Conservation (phyloP, 92 coral and sea anemone genomes). For the Parazoanthus swiftii region DNA sequence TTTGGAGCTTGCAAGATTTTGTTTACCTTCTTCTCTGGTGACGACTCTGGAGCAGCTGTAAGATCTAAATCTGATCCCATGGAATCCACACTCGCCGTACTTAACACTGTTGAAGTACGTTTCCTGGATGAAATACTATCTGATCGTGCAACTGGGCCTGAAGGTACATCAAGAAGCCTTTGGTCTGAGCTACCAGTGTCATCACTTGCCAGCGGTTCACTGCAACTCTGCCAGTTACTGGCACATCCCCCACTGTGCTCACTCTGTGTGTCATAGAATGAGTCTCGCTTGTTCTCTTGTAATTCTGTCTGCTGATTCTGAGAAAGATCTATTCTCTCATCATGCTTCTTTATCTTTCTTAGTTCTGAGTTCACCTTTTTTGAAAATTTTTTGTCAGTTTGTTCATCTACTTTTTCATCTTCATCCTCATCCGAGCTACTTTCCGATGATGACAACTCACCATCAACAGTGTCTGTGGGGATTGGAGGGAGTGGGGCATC, state of each 20-base stretch:
- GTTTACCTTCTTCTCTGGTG: slow-evolving; percentile 17
- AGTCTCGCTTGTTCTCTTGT: slow-evolving; percentile 55
- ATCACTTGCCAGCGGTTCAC: slow-evolving; percentile 67
- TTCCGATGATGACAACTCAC: slow-evolving; percentile 70
- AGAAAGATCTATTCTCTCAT: slow-evolving; percentile 4
- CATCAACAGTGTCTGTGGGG: slow-evolving; percentile 62
- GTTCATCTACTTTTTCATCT: slow-evolving; percentile 44
- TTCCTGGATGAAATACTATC: slow-evolving; percentile 59
- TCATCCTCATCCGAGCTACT: slow-evolving; percentile 86
- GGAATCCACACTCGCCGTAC: slow-evolving; percentile 69
- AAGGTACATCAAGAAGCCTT: slow-evolving; percentile 15
- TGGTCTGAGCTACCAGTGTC: slow-evolving; percentile 55
- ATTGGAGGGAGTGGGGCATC: slow-evolving; percentile 93
- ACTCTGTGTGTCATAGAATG: slow-evolving; percentile 70
- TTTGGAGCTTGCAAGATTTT: slow-evolving; percentile 55
- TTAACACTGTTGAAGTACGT: slow-evolving; percentile 74
- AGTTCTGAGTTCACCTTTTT: not conserved
- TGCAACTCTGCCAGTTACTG: slow-evolving; percentile 64
- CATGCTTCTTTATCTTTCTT: not conserved
- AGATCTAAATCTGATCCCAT: slow-evolving; percentile 64
- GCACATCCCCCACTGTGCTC: slow-evolving; percentile 68
- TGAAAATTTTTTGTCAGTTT: slow-evolving; percentile 14
- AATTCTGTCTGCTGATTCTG: slow-evolving; percentile 20
- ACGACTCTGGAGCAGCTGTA: slow-evolving; percentile 5
- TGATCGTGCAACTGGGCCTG: not conserved